A percentile compares a stretch with the other conserved stretches of the same genome.
phyloP scores from a whole-genome alignment of 1,140 invertebrate species.

The Thaumetopoea pityocampa region DNA sequence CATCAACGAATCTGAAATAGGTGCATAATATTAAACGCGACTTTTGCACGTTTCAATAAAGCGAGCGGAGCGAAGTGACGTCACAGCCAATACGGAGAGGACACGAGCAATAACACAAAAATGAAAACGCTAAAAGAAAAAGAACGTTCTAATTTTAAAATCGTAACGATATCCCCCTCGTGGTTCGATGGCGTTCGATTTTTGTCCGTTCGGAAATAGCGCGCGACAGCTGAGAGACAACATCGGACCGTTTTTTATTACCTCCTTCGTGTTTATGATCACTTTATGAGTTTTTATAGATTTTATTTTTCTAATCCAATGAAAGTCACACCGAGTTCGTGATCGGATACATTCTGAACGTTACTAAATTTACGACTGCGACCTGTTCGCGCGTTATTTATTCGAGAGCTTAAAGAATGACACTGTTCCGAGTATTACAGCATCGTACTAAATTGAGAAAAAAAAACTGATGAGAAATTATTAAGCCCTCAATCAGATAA shows the following conservation, averaged over 20 bases:
- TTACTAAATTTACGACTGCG: constrained; percentile 41
- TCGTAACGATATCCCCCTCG: constrained; percentile 39
- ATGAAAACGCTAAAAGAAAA: constrained; percentile 25
- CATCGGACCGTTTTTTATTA: constrained; percentile 67
- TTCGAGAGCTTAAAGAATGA: constrained; percentile 41
- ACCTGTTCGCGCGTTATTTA: constrained; percentile 37
- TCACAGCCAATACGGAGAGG: constrained; percentile 14
- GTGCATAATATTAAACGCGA: too few species aligned
- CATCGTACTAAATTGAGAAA: constrained; percentile 1
- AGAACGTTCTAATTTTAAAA: constrained; percentile 55
- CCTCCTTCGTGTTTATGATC: constrained; percentile 69
- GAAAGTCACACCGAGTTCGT: constrained; percentile 43
- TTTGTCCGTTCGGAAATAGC: constrained; percentile 66
- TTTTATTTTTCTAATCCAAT: constrained; percentile 54
- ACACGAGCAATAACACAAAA: constrained; percentile 17
- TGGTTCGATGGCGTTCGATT: constrained; percentile 64
- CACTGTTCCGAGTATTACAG: constrained; percentile 19
- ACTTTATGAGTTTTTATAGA: constrained; percentile 68
- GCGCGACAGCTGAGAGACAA: constrained; percentile 68
- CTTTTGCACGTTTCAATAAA: too few species aligned
- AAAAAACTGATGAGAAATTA: neutral
- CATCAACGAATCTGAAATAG: too few species aligned
- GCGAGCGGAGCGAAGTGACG: constrained; percentile 4
- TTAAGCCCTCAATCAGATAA: constrained; percentile 1
- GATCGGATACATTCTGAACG: constrained; percentile 44